Conservation (phyloP, 2,888 invertebrate genomes). For the Halocaridina rubra region DNA sequence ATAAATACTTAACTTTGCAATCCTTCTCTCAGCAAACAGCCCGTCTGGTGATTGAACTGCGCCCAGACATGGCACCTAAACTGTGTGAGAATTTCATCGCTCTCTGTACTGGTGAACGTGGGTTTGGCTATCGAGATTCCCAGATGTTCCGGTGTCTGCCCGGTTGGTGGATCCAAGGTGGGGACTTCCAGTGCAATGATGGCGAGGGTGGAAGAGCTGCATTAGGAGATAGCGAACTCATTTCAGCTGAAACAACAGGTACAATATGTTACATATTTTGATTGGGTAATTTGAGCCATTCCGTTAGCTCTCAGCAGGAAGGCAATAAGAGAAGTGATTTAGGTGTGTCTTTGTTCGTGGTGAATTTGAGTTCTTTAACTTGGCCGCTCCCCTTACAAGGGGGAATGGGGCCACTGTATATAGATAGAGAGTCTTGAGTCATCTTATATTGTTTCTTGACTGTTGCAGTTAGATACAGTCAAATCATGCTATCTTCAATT, state of each 20-base stretch:
- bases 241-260: conserved; percentile 80
- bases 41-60: conserved; percentile 81
- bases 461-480: too few species aligned
- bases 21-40: conserved; percentile 69
- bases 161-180: conserved; percentile 67
- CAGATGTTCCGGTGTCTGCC: conserved; percentile 71
- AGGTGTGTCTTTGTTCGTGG: too few species aligned
- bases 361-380: too few species aligned
- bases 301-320: too few species aligned
- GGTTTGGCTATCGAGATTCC: conserved; percentile 83
- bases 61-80: conserved; percentile 82
- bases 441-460: too few species aligned
- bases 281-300: too few species aligned
- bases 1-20: neutral
- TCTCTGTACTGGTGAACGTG: conserved; percentile 79
- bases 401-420: too few species aligned
- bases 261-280: too few species aligned
- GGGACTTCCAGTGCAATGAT: conserved; percentile 84
- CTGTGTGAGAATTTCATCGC: conserved; percentile 84
- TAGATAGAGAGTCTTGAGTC: too few species aligned
- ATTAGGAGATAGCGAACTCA: conserved; percentile 81
- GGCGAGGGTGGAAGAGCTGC: conserved; percentile 83
- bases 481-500: too few species aligned
- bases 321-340: too few species aligned
- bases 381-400: too few species aligned